Evolutionary conservation across 2,888 invertebrate genomes (phyloP).

Genomic region (Cataglyphis albicans): DNA sequence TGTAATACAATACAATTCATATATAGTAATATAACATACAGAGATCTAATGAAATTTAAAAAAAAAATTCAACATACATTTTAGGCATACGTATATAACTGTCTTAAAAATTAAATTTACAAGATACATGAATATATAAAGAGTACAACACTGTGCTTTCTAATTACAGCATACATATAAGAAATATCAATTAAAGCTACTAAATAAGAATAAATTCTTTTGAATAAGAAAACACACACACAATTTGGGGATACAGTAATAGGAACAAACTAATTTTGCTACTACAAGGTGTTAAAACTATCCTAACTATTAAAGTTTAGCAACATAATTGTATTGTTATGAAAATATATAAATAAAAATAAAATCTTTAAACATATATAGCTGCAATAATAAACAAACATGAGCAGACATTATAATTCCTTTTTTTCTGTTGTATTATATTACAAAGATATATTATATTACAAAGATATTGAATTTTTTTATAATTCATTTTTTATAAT

Average conservation of each 20-base stretch:
- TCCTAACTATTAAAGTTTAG: neutral
- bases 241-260: neutral
- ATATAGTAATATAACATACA: neutral
- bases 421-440: neutral
- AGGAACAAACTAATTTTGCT: constrained; percentile 20
- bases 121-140: constrained; percentile 7
- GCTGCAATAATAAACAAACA: neutral
- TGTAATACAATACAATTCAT: neutral
- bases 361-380: neutral
- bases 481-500: neutral
- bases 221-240: neutral
- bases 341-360: neutral
- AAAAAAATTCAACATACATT: neutral
- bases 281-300: neutral
- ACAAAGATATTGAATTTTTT: neutral
- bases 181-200: neutral
- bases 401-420: neutral
- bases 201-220: neutral
- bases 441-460: neutral
- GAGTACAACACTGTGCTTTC: neutral
- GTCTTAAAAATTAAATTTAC: neutral
- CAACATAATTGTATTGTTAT: neutral
- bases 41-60: neutral
- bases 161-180: neutral
- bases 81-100: neutral